Conservation (phyloP, 1,140 invertebrate genomes). For the Drosophila ercepeae region DNA sequence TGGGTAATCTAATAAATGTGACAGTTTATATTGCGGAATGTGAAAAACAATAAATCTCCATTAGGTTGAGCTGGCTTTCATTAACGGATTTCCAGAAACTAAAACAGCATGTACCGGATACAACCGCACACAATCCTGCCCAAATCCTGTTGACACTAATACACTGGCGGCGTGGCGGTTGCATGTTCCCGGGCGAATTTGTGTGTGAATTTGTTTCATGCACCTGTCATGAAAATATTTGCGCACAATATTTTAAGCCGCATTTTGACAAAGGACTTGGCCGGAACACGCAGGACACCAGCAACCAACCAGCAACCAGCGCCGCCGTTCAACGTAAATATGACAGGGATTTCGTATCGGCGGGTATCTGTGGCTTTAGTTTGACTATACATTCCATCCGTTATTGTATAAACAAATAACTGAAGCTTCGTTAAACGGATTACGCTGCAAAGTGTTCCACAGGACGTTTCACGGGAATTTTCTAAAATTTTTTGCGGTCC, state of each 20-base stretch:
- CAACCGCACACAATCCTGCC: neutral
- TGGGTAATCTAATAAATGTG: slow-evolving; percentile 40
- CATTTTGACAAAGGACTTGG: slow-evolving; percentile 76
- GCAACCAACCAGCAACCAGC: slow-evolving; percentile 9
- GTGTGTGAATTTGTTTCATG: slow-evolving; percentile 38
- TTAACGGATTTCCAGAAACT: slow-evolving; percentile 67
- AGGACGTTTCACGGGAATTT: slow-evolving; percentile 22
- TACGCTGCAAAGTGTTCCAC: slow-evolving; percentile 22
- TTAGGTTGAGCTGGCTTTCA: slow-evolving; percentile 74
- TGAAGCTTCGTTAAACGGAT: slow-evolving; percentile 31
- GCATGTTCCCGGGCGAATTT: slow-evolving; percentile 1
- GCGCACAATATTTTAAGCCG: slow-evolving; percentile 77
- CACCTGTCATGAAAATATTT: slow-evolving; percentile 79
- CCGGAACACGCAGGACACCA: slow-evolving; percentile 26
- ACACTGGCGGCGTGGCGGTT: slow-evolving; percentile 17
- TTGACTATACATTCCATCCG: slow-evolving; percentile 5
- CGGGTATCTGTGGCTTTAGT: slow-evolving; percentile 18
- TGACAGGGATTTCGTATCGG: slow-evolving; percentile 41
- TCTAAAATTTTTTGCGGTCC: slow-evolving; percentile 25
- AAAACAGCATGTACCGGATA: slow-evolving; percentile 20
- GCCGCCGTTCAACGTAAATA: slow-evolving; percentile 14
- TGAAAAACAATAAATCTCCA: slow-evolving; percentile 75
- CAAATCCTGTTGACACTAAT: slow-evolving; percentile 22
- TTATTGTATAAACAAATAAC: slow-evolving; percentile 42
- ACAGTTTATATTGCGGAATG: slow-evolving; percentile 44